Evolutionary conservation across 2,888 invertebrate species (phyloP).

Genomic region (Drosophila affinis): DNA sequence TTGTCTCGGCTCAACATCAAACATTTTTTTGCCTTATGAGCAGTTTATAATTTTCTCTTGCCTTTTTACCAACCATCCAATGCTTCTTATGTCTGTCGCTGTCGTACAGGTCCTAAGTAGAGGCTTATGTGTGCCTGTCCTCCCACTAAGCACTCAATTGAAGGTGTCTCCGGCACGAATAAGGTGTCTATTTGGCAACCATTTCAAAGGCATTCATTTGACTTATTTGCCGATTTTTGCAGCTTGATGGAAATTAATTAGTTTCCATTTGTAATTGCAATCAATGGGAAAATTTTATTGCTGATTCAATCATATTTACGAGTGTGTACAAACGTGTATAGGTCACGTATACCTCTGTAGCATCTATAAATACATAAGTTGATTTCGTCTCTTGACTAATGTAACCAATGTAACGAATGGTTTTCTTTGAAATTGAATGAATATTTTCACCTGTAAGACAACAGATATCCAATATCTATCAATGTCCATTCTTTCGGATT

Average conservation of each 20-base stretch:
- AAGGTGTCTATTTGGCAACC: slow-evolving; percentile 42
- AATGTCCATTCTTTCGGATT: too few species aligned
- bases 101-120: slow-evolving; percentile 18
- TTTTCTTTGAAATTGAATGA: neutral
- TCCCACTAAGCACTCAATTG: slow-evolving; percentile 31
- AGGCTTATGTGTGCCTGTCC: slow-evolving; percentile 32
- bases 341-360: neutral
- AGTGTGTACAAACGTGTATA: neutral
- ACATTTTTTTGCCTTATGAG: slow-evolving; percentile 51
- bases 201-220: slow-evolving; percentile 37
- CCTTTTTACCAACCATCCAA: slow-evolving; percentile 7
- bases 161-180: slow-evolving; percentile 27
- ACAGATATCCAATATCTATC: too few species aligned
- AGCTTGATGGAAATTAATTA: slow-evolving; percentile 27
- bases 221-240: slow-evolving; percentile 16
- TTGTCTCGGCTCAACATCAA: slow-evolving; percentile 61
- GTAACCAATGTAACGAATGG: neutral
- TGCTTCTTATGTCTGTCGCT: slow-evolving; percentile 25
- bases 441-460: neutral
- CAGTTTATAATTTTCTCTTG: slow-evolving; percentile 61
- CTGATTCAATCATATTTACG: neutral
- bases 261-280: slow-evolving; percentile 30
- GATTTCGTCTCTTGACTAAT: neutral
- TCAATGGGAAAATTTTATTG: slow-evolving; percentile 1
- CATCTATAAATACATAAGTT: slow-evolving; percentile 33